These are phyloP conservation scores for Tragopan temminckii DNA, from an alignment of 2,797 vertebrate genomes.

Conservation along the genomic window DNA sequence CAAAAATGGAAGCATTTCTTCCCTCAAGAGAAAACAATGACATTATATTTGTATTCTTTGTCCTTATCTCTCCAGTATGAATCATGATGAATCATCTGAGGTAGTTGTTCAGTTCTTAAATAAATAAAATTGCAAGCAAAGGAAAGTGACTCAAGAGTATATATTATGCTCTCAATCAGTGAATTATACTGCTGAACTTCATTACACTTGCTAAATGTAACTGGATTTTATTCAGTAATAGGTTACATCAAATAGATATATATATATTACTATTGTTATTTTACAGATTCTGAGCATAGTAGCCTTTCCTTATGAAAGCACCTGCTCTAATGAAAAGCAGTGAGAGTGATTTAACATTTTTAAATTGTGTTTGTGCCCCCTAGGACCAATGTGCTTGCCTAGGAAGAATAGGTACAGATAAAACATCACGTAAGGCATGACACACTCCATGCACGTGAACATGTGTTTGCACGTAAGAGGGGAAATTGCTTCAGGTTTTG, in stretches of 20 bases:
- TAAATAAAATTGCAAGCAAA: slow-evolving; percentile 61
- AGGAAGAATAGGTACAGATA: not conserved
- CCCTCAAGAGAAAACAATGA: slow-evolving; percentile 27
- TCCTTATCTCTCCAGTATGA: slow-evolving; percentile 49
- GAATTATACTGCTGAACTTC: slow-evolving; percentile 42
- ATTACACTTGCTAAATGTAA: slow-evolving; percentile 30
- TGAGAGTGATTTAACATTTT: not conserved
- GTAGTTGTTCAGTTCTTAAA: slow-evolving; percentile 67
- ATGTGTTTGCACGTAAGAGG: not conserved
- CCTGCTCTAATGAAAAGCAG: slow-evolving; percentile 15
- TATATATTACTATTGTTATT: not conserved
- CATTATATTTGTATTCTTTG: slow-evolving; percentile 38
- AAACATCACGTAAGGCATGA: not conserved
- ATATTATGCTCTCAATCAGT: slow-evolving; percentile 4
- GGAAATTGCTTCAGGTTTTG: slow-evolving; percentile 17
- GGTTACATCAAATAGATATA: slow-evolving; percentile 13
- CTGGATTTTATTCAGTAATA: slow-evolving; percentile 32
- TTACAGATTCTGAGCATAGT: not conserved
- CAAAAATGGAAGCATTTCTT: slow-evolving; percentile 30
- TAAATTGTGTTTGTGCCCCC: not conserved
- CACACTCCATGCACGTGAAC: not conserved
- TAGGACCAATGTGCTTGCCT: not conserved
- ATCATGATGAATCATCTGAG: slow-evolving; percentile 69
- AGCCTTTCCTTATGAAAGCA: not conserved
- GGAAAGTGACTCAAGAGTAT: slow-evolving; percentile 1